Conservation (phyloP, 2,113 vertebrate species). For the Hydrochoerus hydrochaeris region DNA sequence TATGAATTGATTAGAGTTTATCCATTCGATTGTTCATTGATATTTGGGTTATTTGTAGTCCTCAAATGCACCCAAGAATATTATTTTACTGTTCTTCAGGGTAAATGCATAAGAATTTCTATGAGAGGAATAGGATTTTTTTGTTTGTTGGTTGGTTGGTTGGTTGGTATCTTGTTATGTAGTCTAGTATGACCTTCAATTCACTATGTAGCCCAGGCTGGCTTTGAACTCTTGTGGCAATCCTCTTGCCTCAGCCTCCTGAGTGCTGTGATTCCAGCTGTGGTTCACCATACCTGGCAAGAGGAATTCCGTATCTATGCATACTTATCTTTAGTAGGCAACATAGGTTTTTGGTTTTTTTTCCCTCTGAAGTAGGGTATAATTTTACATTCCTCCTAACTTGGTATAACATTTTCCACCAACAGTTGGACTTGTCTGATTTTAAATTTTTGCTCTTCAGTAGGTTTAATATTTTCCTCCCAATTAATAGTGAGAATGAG, state of each 20-base stretch:
- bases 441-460: neutral
- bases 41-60: neutral
- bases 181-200: neutral
- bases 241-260: neutral
- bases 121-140: neutral
- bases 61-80: neutral
- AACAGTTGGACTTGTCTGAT: slow-evolving; percentile 24
- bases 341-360: neutral
- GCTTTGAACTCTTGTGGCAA: neutral
- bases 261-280: neutral
- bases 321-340: neutral
- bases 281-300: neutral
- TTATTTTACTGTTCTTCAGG: neutral
- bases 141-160: neutral
- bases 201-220: neutral
- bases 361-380: neutral
- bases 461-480: slow-evolving; percentile 42
- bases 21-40: neutral
- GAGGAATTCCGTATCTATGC: neutral
- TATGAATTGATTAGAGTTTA: neutral
- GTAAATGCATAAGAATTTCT: neutral
- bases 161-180: neutral
- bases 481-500: neutral
- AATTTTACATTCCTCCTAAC: neutral
- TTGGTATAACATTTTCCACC: neutral